Percentiles rank a stretch among this genome's conserved stretches.
phyloP scores from a whole-genome alignment of 1,140 invertebrate genomes.

The Pogonognathellus flavescens region DNA sequence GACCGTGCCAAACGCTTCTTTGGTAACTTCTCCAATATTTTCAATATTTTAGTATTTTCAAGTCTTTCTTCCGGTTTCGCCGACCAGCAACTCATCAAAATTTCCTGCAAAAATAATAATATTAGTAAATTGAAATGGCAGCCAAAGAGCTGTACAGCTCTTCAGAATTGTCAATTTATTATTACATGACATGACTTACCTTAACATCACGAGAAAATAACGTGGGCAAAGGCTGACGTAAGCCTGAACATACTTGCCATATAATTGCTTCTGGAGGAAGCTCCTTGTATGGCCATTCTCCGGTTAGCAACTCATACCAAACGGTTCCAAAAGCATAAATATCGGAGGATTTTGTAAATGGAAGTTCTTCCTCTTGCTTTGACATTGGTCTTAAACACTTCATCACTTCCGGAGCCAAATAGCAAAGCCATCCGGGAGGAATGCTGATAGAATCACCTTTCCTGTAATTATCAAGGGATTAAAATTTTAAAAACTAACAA shows the following conservation, averaged over 20 bases:
- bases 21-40: slow-evolving; percentile 89
- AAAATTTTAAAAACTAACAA: too few species aligned
- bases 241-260: slow-evolving; percentile 97
- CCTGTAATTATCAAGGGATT: slow-evolving; percentile 69
- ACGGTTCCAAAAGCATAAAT: slow-evolving; percentile 99
- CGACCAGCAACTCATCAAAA: slow-evolving; percentile 97
- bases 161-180: neutral
- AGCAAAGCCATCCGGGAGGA: slow-evolving; percentile 97
- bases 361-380: slow-evolving; percentile 83
- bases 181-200: slow-evolving; percentile 73
- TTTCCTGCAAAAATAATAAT: slow-evolving; percentile 79
- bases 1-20: slow-evolving; percentile 94
- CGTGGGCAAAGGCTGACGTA: slow-evolving; percentile 95
- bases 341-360: slow-evolving; percentile 92
- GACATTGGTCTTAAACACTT: slow-evolving; percentile 82
- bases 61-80: slow-evolving; percentile 86
- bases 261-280: slow-evolving; percentile 95
- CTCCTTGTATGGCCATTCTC: slow-evolving; percentile 95
- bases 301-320: slow-evolving; percentile 97
- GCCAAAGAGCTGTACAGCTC: too few species aligned
- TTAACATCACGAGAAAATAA: slow-evolving; percentile 96
- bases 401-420: slow-evolving; percentile 96
- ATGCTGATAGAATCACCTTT: slow-evolving; percentile 87
- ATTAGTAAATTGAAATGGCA: too few species aligned
- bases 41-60: slow-evolving; percentile 88